phyloP scores from a whole-genome alignment of 2,797 vertebrate species.

The Melanotaenia boesemani region DNA sequence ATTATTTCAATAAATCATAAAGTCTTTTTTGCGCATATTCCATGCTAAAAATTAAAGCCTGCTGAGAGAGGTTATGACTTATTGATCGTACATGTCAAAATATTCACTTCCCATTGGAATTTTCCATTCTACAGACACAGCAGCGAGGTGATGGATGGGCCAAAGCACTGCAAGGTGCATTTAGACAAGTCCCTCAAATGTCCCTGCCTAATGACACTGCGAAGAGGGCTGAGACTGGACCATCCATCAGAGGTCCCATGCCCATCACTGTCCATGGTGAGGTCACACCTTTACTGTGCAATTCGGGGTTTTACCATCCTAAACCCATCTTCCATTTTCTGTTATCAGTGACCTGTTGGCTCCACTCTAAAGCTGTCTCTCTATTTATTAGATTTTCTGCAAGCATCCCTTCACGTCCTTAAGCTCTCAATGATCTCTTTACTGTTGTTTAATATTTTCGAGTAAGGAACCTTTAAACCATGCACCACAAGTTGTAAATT shows the following conservation, averaged over 20 bases:
- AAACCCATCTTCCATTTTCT: constrained; percentile 32
- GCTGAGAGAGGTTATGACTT: constrained; percentile 23
- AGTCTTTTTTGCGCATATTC: not conserved
- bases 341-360: constrained; percentile 38
- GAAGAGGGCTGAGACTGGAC: constrained; percentile 45
- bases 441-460: not conserved
- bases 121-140: constrained; percentile 31
- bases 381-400: constrained; percentile 26
- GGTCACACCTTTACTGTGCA: constrained; percentile 32
- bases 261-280: constrained; percentile 32
- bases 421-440: not conserved
- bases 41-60: constrained; percentile 15
- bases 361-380: constrained; percentile 1
- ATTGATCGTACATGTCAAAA: constrained; percentile 20
- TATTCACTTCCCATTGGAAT: constrained; percentile 12
- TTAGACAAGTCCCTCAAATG: constrained; percentile 61
- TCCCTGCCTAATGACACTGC: constrained; percentile 68
- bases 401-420: not conserved
- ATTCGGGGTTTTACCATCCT: constrained; percentile 37
- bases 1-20: not conserved
- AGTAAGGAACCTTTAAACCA: not conserved
- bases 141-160: constrained; percentile 63
- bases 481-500: not conserved
- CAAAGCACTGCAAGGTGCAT: constrained; percentile 30
- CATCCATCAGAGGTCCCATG: constrained; percentile 64